phyloP scores from a whole-genome alignment of 2,797 vertebrate genomes.

The Emydoidea blandingii region DNA sequence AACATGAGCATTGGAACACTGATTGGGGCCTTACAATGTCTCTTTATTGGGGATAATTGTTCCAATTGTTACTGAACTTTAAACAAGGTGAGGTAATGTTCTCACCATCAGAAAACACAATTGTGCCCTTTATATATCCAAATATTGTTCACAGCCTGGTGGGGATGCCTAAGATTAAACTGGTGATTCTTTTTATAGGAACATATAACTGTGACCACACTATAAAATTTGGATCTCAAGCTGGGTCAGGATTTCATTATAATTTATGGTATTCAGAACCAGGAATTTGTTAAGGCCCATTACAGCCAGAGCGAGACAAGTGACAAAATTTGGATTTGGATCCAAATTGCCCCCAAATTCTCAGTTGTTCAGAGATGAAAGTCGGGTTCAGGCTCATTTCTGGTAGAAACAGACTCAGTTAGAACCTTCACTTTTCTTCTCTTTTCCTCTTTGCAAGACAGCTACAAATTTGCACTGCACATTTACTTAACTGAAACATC shows the following conservation, averaged over 20 bases:
- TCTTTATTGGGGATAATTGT: no score
- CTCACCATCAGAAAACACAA: no score
- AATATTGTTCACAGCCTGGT: no score
- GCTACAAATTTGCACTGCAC: background rate
- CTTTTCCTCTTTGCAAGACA: background rate
- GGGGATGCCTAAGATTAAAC: no score
- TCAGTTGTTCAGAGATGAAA: background rate
- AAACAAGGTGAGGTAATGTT: no score
- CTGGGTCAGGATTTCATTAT: fast-evolving
- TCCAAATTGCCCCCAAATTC: background rate
- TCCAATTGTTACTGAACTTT: no score
- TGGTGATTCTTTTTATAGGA: fast-evolving
- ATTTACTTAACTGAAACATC: background rate
- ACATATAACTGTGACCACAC: background rate
- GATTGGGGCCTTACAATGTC: no score
- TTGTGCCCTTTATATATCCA: no score
- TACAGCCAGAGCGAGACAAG: fast-evolving
- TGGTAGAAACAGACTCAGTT: background rate
- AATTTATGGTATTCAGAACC: background rate
- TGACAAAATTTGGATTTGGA: fast-evolving
- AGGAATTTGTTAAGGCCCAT: background rate
- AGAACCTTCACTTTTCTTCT: background rate
- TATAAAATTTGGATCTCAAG: background rate
- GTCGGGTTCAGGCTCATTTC: background rate
- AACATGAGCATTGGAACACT: no score